Conservation (phyloP, 1,140 invertebrate genomes). For the Yoshiicerus persimilis region DNA sequence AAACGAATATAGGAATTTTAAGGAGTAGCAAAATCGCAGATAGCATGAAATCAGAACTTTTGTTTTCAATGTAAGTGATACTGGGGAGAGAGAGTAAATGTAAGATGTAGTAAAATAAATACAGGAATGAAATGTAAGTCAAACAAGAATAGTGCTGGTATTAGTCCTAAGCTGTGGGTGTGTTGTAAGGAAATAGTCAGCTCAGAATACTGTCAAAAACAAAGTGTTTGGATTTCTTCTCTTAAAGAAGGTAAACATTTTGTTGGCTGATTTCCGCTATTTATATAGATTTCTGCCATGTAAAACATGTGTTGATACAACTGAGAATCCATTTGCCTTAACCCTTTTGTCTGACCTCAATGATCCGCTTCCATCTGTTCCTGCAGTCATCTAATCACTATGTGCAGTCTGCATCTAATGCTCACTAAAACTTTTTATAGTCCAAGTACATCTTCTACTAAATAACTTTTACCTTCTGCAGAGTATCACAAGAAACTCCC, state of each 20-base stretch:
- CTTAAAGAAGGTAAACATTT: neutral
- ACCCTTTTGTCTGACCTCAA: neutral
- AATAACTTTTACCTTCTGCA: too few species aligned
- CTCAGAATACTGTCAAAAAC: too few species aligned
- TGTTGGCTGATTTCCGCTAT: neutral
- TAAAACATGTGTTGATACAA: neutral
- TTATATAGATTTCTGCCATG: neutral
- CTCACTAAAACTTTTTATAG: neutral
- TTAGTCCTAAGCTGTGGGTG: too few species aligned
- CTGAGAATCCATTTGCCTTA: neutral
- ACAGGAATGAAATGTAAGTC: too few species aligned
- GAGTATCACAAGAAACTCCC: too few species aligned
- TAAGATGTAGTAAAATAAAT: too few species aligned
- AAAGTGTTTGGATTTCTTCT: neutral
- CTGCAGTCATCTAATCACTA: neutral
- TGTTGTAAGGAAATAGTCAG: too few species aligned
- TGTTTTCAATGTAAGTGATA: neutral
- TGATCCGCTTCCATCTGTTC: neutral
- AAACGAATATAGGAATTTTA: neutral
- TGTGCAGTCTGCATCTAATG: neutral
- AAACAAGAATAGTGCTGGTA: too few species aligned
- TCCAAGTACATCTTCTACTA: too few species aligned
- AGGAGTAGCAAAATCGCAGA: neutral
- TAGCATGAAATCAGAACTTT: too few species aligned
- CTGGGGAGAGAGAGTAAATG: neutral